Evolutionary conservation across 1,140 invertebrate genomes (phyloP), one percentile per base, ranked within the genome.

Genomic region (Macrostomum lignano): DNA sequence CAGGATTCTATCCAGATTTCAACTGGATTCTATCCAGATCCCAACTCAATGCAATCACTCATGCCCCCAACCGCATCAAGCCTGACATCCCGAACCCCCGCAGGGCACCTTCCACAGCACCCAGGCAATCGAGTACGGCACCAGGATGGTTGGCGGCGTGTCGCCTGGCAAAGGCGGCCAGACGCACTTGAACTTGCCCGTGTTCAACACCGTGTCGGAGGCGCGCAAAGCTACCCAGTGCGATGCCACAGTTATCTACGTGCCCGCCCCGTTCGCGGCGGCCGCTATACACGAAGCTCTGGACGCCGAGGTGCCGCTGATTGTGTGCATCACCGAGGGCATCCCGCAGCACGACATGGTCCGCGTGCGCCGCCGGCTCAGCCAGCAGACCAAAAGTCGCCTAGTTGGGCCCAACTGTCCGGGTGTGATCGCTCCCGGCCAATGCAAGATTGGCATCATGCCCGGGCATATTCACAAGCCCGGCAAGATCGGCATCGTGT

Each of bases 371-470:
- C 72, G 82, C 44, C 69, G 69, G 33, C 64, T 96, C n/a, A 46
- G 77, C n/a, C 37, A 46, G 21, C 86, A 96, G 60, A 70, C 67
- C 49, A 93, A 88, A 55, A 82, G 75, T 6, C 68, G 88, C 39
- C 64, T 98, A 11, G 71, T 98, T 45, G 88, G 88, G 5, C 88
- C 88, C 23, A 96, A 98, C 55, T 98, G 88, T 58, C 88, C 91
- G 25, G 88, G 91, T 45, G 86, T 98, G 45, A 96, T 96, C 55
- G 82, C 74, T 46, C 65, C 66, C 33, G 62, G 59, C 25, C 58
- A 84, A 67, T 96, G 88, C 60, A 96, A 98, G 67, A 98, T 98
- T 60, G 88, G 88, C 39, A 98, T 98, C 46, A 96, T 96, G 88
- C 88, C 88, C 21, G 86, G 79, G 17, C 79, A 91, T 48, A 86